A percentile compares a stretch with the other conserved stretches of the same genome.
These are phyloP conservation scores for Gryon sp. DNA, from an alignment of 1,140 invertebrate genomes.

Conservation along the genomic window DNA sequence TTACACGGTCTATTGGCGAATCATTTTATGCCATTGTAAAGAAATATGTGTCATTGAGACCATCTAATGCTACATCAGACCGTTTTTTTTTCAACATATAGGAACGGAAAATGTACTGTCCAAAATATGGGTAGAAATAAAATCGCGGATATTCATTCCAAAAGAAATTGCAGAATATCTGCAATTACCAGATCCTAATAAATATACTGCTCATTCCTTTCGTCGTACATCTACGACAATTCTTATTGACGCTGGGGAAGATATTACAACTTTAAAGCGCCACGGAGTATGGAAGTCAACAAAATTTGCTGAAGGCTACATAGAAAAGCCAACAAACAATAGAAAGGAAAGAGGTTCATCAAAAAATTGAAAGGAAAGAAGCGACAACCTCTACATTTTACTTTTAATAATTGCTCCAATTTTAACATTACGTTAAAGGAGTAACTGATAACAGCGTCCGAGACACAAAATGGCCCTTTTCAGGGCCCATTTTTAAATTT, in stretches of 20 bases:
- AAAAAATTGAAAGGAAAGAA: no score
- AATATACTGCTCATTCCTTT: conserved; percentile 32
- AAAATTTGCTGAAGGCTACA: no score
- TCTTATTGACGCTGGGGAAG: conserved; percentile 9
- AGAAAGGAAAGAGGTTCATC: no score
- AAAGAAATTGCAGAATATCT: conserved; percentile 33
- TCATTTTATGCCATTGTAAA: conserved; percentile 12
- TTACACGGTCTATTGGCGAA: background rate
- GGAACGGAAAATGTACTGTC: conserved; percentile 23
- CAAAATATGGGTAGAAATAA: conserved; percentile 38
- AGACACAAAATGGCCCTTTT: no score
- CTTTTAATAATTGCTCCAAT: no score
- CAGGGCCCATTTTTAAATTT: no score
- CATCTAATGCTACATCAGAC: conserved; percentile 6
- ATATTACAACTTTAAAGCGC: no score
- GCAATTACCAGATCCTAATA: conserved; percentile 25
- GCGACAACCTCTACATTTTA: no score
- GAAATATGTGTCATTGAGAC: conserved; percentile 19
- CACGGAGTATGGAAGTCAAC: no score
- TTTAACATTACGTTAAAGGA: no score
- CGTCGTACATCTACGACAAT: conserved; percentile 24
- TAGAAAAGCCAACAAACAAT: no score
- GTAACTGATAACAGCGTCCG: no score
- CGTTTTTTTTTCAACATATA: conserved; percentile 33
- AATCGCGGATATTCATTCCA: conserved; percentile 29